These are phyloP conservation scores for Temnothorax ravouxi DNA, from an alignment of 2,888 invertebrate genomes.

Conservation along the genomic window DNA sequence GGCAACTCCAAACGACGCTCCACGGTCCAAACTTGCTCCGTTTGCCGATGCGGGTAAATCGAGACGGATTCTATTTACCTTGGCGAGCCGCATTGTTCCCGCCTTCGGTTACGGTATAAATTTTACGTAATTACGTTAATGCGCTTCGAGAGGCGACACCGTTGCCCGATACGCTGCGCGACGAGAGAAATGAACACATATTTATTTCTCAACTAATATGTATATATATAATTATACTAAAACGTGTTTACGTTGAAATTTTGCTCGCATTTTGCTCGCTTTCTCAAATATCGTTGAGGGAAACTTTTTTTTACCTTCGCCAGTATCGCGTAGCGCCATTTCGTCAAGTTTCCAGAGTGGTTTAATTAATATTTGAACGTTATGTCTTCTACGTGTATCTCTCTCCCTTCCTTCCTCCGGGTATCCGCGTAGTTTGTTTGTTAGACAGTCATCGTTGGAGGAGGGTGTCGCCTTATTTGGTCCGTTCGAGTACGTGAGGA, in stretches of 20 bases:
- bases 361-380: slow-evolving; percentile 36
- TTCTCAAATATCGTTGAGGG: not conserved
- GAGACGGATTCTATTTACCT: slow-evolving; percentile 50
- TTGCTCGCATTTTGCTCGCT: not conserved
- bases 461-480: slow-evolving; percentile 45
- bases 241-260: not conserved
- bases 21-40: slow-evolving; percentile 25
- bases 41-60: slow-evolving; percentile 25
- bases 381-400: not conserved
- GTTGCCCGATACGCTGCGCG: not conserved
- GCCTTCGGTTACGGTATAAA: slow-evolving; percentile 9
- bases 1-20: not conserved
- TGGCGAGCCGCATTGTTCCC: slow-evolving; percentile 37
- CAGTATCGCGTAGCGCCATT: not conserved
- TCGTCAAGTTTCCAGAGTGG: not conserved
- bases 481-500: slow-evolving; percentile 37
- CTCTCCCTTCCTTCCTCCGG: not conserved
- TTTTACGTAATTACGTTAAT: slow-evolving; percentile 43
- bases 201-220: not conserved
- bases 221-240: not conserved
- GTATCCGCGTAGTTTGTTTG: slow-evolving; percentile 41
- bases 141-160: not conserved
- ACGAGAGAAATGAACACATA: not conserved
- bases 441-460: slow-evolving; percentile 31
- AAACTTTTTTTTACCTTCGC: not conserved